Conservation (phyloP, 1,140 invertebrate species). For the Leguminivora glycinivorella region DNA sequence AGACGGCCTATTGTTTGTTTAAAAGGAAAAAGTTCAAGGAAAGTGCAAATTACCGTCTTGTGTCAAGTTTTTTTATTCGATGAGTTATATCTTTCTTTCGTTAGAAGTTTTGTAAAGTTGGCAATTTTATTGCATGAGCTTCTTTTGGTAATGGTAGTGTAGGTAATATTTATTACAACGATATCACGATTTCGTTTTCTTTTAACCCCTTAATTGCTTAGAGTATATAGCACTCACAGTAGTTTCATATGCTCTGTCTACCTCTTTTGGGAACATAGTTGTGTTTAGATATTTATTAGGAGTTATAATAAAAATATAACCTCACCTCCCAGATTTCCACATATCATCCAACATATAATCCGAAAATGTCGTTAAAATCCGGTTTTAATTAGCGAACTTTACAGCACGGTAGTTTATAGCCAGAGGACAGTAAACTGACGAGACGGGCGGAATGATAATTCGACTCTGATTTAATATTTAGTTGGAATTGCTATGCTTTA, state of each 20-base stretch:
- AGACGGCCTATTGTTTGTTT: constrained; percentile 15
- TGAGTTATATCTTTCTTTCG: background rate
- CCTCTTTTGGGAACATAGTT: no score
- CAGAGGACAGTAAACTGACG: constrained; percentile 14
- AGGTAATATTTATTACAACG: no score
- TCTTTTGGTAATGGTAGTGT: no score
- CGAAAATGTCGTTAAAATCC: constrained; percentile 15
- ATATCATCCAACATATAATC: background rate
- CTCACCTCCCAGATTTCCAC: background rate
- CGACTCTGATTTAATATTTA: constrained; percentile 9
- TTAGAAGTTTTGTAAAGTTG: background rate
- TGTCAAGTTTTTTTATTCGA: background rate
- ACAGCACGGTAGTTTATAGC: constrained; percentile 15
- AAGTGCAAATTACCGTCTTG: constrained; percentile 1
- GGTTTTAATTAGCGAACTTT: constrained; percentile 24
- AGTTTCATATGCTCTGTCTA: no score
- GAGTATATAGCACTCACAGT: no score
- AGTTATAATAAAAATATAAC: background rate
- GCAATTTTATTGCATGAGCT: background rate
- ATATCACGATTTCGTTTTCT: no score
- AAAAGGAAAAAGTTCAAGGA: constrained; percentile 3
- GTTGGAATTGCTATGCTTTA: constrained; percentile 7
- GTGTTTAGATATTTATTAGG: no score
- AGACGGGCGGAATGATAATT: constrained; percentile 25
- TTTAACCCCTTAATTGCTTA: no score